Conservation (phyloP, 1,140 invertebrate genomes). For the Zophobas atratus region DNA sequence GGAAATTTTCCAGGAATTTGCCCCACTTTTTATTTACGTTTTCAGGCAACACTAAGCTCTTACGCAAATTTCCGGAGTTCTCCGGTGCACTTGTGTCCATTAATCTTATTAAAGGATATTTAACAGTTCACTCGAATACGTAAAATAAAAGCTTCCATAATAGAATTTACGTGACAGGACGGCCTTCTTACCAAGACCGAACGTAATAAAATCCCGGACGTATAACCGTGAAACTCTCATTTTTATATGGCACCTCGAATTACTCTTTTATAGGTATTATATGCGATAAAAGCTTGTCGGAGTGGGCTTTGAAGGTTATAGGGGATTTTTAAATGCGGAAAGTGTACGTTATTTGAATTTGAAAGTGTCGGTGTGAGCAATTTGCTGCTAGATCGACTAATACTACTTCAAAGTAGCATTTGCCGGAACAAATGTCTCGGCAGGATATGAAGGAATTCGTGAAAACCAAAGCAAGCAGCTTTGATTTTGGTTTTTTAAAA, state of each 20-base stretch:
- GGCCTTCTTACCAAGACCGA: background rate
- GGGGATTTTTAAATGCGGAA: background rate
- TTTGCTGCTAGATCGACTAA: too few species aligned
- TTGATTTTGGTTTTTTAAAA: too few species aligned
- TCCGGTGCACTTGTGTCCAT: background rate
- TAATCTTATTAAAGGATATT: constrained; percentile 27
- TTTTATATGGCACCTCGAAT: constrained; percentile 18
- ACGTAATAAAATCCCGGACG: constrained; percentile 10
- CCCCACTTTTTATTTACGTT: background rate
- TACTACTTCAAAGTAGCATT: too few species aligned
- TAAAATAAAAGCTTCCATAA: constrained; percentile 13
- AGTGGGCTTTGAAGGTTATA: background rate
- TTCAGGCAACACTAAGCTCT: background rate
- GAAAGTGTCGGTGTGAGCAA: too few species aligned
- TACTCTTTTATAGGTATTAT: constrained; percentile 16
- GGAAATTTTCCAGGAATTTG: constrained; percentile 14
- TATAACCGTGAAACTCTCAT: background rate
- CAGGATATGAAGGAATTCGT: too few species aligned
- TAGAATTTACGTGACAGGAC: background rate
- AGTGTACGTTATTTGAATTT: background rate
- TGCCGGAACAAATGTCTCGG: too few species aligned
- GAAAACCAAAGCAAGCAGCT: too few species aligned
- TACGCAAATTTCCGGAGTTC: constrained; percentile 7
- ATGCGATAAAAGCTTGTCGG: background rate
- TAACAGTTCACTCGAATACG: background rate